Evolutionary conservation across 2,113 vertebrate species (phyloP).

Genomic region (Rhinoptilus africanus): DNA sequence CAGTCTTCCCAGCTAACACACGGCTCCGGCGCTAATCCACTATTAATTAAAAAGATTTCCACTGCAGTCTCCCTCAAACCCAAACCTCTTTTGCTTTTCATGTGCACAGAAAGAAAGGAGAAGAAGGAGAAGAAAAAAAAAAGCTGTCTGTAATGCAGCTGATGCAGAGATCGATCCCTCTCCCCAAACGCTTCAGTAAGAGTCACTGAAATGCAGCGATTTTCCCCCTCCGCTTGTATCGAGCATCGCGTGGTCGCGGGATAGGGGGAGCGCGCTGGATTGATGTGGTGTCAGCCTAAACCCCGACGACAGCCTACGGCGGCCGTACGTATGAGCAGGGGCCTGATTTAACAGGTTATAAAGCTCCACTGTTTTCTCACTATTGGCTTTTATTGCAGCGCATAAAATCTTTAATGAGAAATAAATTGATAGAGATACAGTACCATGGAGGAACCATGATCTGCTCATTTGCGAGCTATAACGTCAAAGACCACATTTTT

Average conservation of each 20-base stretch:
- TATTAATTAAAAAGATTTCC: slow-evolving; percentile 34
- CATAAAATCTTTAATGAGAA: slow-evolving; percentile 37
- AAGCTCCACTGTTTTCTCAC: slow-evolving; percentile 3
- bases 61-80: neutral
- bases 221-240: neutral
- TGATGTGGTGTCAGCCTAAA: neutral
- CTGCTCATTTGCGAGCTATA: neutral
- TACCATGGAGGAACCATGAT: neutral
- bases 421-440: neutral
- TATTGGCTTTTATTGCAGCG: neutral
- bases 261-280: rapidly evolving
- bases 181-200: neutral
- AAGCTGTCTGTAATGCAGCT: neutral
- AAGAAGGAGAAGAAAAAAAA: neutral
- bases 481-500: neutral
- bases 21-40: neutral
- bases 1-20: neutral
- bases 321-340: neutral
- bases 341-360: neutral
- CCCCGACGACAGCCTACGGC: neutral
- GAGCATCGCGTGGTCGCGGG: rapidly evolving
- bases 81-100: neutral
- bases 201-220: neutral
- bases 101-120: neutral
- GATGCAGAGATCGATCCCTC: neutral